Percentiles rank a stretch among this genome's conserved stretches.
These are phyloP conservation scores for Scrobipalpa costella DNA, from an alignment of 2,888 invertebrate species.

Conservation along the genomic window DNA sequence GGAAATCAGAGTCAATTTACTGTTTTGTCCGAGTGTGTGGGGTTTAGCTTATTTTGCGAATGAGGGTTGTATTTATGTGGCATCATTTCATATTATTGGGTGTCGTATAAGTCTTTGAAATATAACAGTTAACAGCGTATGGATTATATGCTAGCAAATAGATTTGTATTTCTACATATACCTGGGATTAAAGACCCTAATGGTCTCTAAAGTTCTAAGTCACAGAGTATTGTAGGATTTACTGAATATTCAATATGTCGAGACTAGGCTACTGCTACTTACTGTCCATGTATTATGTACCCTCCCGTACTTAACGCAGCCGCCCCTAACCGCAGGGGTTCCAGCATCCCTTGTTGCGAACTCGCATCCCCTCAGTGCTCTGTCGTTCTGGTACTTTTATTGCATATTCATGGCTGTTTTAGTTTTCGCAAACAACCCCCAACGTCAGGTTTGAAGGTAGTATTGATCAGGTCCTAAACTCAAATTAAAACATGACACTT, in stretches of 20 bases:
- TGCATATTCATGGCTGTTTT: slow-evolving; percentile 71
- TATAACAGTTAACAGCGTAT: background rate
- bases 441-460: no score
- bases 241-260: background rate
- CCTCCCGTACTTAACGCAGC: slow-evolving; percentile 23
- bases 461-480: background rate
- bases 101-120: background rate
- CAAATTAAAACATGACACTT: background rate
- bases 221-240: background rate
- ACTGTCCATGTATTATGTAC: slow-evolving; percentile 15
- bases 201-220: background rate
- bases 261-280: background rate
- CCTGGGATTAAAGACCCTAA: background rate
- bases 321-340: slow-evolving; percentile 63
- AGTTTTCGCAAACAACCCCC: slow-evolving; percentile 61
- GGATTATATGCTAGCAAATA: background rate
- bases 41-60: slow-evolving; percentile 10
- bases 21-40: slow-evolving; percentile 13
- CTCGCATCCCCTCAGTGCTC: slow-evolving; percentile 53
- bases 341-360: slow-evolving; percentile 74
- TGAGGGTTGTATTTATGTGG: background rate
- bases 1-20: slow-evolving; percentile 15
- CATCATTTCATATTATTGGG: background rate
- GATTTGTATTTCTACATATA: background rate
- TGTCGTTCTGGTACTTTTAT: slow-evolving; percentile 75